phyloP scores from a whole-genome alignment of 2,888 invertebrate genomes.

The Eristalis pertinax region DNA sequence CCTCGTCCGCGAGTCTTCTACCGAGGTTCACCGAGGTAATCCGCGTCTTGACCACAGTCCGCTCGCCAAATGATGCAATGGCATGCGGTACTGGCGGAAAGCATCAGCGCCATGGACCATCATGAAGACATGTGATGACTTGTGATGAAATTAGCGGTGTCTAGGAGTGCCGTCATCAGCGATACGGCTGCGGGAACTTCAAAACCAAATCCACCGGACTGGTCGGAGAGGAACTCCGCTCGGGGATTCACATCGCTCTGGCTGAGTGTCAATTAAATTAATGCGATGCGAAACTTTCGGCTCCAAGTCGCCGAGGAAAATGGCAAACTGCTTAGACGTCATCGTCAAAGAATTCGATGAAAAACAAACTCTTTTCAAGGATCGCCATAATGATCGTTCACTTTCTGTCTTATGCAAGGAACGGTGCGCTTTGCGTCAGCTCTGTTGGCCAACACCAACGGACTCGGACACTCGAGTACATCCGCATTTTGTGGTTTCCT shows the following conservation, averaged over 20 bases:
- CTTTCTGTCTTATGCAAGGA: too few species aligned
- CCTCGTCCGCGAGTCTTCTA: neutral
- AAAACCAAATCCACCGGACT: neutral
- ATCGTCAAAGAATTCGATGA: too few species aligned
- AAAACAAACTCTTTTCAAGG: too few species aligned
- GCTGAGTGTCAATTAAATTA: neutral
- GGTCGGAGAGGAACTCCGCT: neutral
- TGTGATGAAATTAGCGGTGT: neutral
- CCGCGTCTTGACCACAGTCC: neutral
- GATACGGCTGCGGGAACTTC: neutral
- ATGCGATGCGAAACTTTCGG: neutral
- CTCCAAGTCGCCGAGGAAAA: neutral
- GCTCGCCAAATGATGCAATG: neutral
- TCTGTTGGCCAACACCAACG: too few species aligned
- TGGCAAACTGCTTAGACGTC: neutral
- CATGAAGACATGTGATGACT: neutral
- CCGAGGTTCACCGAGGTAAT: neutral
- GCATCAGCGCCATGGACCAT: neutral
- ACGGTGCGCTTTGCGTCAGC: too few species aligned
- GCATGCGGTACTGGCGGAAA: neutral
- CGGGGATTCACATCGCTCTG: neutral
- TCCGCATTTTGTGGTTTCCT: too few species aligned
- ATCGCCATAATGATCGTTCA: too few species aligned
- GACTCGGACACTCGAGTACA: too few species aligned
- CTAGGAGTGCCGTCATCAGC: neutral